Evolutionary conservation across 2,888 invertebrate species (phyloP).

Genomic region (Gisinianus flammeolus): DNA sequence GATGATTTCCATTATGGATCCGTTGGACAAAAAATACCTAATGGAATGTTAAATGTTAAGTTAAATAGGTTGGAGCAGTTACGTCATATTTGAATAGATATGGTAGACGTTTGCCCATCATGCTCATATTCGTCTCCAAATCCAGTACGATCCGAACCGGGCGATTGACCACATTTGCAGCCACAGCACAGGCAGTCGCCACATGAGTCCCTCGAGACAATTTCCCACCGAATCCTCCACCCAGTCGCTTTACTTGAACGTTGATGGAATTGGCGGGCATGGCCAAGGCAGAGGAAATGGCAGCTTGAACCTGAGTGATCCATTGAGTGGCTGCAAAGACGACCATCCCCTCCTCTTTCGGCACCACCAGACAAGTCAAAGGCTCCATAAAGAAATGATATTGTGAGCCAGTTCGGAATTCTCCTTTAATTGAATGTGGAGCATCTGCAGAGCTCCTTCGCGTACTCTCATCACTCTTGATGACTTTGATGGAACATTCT

Average conservation of each 20-base stretch:
- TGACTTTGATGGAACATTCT: slow-evolving; percentile 10
- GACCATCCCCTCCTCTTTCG: slow-evolving; percentile 70
- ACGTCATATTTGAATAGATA: slow-evolving; percentile 72
- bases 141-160: slow-evolving; percentile 76
- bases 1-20: neutral
- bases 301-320: slow-evolving; percentile 68
- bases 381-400: slow-evolving; percentile 80
- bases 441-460: neutral
- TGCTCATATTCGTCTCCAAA: slow-evolving; percentile 74
- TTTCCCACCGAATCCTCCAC: slow-evolving; percentile 82
- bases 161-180: slow-evolving; percentile 69
- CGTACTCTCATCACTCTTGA: neutral
- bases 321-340: slow-evolving; percentile 72
- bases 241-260: slow-evolving; percentile 73
- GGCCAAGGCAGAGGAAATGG: slow-evolving; percentile 67
- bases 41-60: neutral
- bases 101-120: slow-evolving; percentile 72
- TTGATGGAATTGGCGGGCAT: slow-evolving; percentile 71
- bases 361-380: slow-evolving; percentile 71
- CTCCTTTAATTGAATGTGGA: slow-evolving; percentile 65
- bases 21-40: too few relatives aligned
- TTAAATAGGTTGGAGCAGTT: slow-evolving; percentile 35
- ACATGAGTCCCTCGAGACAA: slow-evolving; percentile 69
- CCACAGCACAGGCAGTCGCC: slow-evolving; percentile 73
- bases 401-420: slow-evolving; percentile 66